These are phyloP conservation scores for Mastacembelus armatus DNA, from an alignment of 2,797 vertebrate species.

Conservation along the genomic window DNA sequence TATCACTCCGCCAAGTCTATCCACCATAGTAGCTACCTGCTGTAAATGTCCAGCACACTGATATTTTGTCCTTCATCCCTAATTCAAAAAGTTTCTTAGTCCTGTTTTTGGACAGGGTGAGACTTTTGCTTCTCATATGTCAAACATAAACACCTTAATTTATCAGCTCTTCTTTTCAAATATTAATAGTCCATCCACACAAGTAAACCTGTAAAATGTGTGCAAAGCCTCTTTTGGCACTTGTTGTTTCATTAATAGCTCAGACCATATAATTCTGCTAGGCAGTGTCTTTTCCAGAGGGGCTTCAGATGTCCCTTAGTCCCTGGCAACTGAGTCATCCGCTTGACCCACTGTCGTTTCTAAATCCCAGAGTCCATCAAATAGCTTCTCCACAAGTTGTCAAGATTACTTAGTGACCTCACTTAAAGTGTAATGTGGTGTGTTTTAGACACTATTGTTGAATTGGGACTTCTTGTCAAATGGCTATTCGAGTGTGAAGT, in stretches of 20 bases:
- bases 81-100: too few relatives aligned
- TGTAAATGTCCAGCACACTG: too few relatives aligned
- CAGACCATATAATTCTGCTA: neutral
- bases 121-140: too few relatives aligned
- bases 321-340: neutral
- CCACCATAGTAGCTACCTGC: too few relatives aligned
- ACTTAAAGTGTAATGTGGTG: neutral
- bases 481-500: neutral
- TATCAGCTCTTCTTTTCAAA: neutral
- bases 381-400: neutral
- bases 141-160: neutral
- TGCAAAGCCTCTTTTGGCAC: neutral
- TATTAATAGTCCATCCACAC: conserved; percentile 1
- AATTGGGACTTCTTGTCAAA: neutral
- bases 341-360: neutral
- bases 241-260: conserved; percentile 11
- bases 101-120: too few relatives aligned
- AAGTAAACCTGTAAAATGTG: conserved; percentile 1
- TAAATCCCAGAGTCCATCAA: neutral
- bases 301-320: conserved; percentile 6
- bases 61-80: too few relatives aligned
- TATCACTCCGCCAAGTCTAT: too few relatives aligned
- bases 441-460: neutral
- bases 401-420: neutral
- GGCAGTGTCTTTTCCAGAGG: neutral